A percentile compares a stretch with the other conserved stretches of the same genome.
phyloP scores from a whole-genome alignment of 1,140 invertebrate genomes.

The Adelges cooleyi region DNA sequence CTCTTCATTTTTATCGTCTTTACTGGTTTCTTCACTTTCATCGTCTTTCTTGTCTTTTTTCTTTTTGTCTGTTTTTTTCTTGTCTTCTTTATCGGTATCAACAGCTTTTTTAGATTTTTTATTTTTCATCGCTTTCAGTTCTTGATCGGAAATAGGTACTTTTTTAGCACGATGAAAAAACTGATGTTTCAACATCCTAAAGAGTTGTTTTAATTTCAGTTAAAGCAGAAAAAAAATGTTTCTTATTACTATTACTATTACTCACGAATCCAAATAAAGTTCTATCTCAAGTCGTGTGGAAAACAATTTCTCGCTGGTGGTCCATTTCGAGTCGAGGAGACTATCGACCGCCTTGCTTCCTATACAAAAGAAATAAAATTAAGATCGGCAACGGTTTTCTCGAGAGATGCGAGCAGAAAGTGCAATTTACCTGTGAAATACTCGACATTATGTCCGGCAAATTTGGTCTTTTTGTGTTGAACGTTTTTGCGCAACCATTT shows the following conservation, averaged over 20 bases:
- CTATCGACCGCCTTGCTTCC: conserved; percentile 80
- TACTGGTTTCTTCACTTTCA: conserved; percentile 44
- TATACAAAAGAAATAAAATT: conserved; percentile 36
- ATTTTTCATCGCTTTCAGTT: conserved; percentile 52
- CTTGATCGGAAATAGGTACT: conserved; percentile 62
- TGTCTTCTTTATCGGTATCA: conserved; percentile 37
- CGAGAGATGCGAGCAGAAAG: neutral
- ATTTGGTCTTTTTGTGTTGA: conserved; percentile 87
- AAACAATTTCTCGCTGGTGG: conserved; percentile 62
- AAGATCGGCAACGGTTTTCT: too few species aligned
- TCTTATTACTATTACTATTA: conserved; percentile 25
- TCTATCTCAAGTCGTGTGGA: conserved; percentile 65
- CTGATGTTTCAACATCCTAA: conserved; percentile 75
- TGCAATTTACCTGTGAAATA: conserved; percentile 74
- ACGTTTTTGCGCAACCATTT: conserved; percentile 89
- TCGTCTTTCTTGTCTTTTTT: conserved; percentile 35
- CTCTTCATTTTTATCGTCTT: conserved; percentile 40
- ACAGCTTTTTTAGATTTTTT: conserved; percentile 42
- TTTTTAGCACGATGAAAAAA: conserved; percentile 91
- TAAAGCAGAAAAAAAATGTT: too few species aligned
- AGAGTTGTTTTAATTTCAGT: conserved; percentile 27
- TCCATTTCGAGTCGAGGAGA: conserved; percentile 83
- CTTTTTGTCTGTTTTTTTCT: conserved; percentile 51
- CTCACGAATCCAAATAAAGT: conserved; percentile 60
- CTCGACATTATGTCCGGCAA: conserved; percentile 88